phyloP scores from a whole-genome alignment of 2,888 invertebrate genomes.

The Volucella zonaria region DNA sequence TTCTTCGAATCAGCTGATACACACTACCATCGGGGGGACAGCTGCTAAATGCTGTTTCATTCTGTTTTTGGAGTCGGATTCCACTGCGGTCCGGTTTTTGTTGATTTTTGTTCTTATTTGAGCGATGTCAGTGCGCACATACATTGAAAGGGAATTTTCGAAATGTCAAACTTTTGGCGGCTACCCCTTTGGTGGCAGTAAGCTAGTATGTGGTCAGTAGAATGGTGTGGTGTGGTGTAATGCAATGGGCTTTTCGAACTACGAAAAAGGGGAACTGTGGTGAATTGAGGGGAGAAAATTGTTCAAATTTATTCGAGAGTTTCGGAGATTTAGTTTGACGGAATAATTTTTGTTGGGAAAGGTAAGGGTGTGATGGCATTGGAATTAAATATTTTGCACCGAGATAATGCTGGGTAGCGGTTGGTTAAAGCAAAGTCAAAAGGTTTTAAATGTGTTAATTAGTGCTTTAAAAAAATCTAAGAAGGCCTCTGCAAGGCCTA shows the following conservation, averaged over 20 bases:
- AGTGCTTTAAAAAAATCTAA: too few relatives aligned
- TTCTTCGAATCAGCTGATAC: conserved; percentile 52
- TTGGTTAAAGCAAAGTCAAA: neutral
- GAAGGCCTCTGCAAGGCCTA: too few relatives aligned
- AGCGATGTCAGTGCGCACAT: conserved; percentile 54
- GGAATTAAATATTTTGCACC: conserved; percentile 15
- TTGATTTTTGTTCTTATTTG: conserved; percentile 56
- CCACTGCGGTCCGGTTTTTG: conserved; percentile 56
- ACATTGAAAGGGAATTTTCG: conserved; percentile 30
- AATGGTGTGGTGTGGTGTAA: conserved; percentile 9
- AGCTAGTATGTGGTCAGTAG: neutral
- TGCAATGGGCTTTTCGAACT: conserved; percentile 27
- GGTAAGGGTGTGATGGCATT: conserved; percentile 70
- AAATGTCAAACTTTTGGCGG: conserved; percentile 67
- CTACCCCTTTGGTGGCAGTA: conserved; percentile 16
- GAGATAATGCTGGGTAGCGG: conserved; percentile 22
- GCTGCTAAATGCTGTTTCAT: conserved; percentile 33
- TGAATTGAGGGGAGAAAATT: conserved; percentile 36
- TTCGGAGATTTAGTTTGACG: conserved; percentile 54
- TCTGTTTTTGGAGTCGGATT: conserved; percentile 49
- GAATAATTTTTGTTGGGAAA: conserved; percentile 56
- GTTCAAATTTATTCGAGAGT: conserved; percentile 43
- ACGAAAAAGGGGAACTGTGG: conserved; percentile 28
- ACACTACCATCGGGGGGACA: conserved; percentile 25
- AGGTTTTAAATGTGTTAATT: too few relatives aligned